phyloP scores from a whole-genome alignment of 2,888 invertebrate species.

The Folsomia candida region DNA sequence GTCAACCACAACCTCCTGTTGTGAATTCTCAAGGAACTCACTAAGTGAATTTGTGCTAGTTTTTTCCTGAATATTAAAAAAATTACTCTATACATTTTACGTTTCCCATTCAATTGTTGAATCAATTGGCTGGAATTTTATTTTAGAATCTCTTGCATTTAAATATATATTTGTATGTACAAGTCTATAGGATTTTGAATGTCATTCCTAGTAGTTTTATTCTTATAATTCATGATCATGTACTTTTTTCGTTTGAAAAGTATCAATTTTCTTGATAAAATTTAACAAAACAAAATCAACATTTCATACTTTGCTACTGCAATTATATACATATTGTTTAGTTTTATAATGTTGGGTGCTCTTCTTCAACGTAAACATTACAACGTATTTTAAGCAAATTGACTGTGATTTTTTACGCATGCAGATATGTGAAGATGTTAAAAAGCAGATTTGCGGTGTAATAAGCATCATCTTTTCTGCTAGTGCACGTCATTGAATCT shows the following conservation, averaged over 20 bases:
- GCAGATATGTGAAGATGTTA: not conserved
- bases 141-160: not conserved
- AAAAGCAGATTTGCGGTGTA: no score
- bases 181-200: not conserved
- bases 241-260: not conserved
- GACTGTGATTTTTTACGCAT: slow-evolving; percentile 2
- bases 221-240: not conserved
- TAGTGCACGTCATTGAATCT: not conserved
- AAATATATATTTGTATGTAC: not conserved
- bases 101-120: not conserved
- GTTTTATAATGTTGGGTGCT: slow-evolving; percentile 1
- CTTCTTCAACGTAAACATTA: not conserved
- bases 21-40: slow-evolving; percentile 12
- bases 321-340: not conserved
- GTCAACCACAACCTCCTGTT: slow-evolving; percentile 8
- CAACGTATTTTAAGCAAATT: slow-evolving; percentile 1
- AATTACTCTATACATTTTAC: not conserved
- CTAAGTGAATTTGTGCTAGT: not conserved
- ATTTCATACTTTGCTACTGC: no score
- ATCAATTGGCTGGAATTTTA: not conserved
- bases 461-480: no score
- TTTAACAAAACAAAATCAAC: no score
- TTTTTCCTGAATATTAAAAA: not conserved
- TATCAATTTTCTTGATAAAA: not conserved
- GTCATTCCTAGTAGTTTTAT: not conserved